Base-by-base conservation (phyloP, 2,797 vertebrate genomes). In the Gadopsis marmoratus region DNA sequence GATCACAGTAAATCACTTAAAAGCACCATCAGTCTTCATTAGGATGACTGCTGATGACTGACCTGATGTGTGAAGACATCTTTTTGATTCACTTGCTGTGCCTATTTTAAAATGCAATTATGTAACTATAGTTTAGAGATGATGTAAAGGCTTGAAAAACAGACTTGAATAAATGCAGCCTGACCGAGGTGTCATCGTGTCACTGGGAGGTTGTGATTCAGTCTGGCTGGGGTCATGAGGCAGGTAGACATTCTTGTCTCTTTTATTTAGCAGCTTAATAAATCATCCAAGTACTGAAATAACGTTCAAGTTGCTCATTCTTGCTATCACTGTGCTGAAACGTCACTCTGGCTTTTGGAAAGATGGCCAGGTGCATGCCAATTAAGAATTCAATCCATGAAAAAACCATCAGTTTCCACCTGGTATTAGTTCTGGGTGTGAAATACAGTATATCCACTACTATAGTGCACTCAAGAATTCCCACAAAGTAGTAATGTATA, bases 71-170 rank as follows among this genome's bases (percentile, higher is more conserved):
- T 29, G 71, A 59, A 74, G 66, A 66, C 50, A 59, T 64, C 67
- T 45, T 54, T 78, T 51, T 41, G 19, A 84, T 76, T 76, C 9
- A 43, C 64, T 67, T 66, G 33, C 60, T 84, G 74, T 26, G 53
- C 29, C 43, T 78, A 13, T 71, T 81, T 67, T 62, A 31, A 86
- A 79, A 78, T 60, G 6, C 54, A 56, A 74, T 86, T 87, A 87
- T 83, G 79, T 64, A 88, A 85, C 64, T 26, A 21, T 48, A 71
- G 79, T 76, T 85, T 56, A 35, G 70, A 70, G 81, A 84, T 74
- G 88, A 89, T 82, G 74, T 71, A 83, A 86, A 76, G 41, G 73
- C 78, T 69, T 74, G 83, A 86, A 85, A 82, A 84, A 65, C 60
- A 47, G 63, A 60, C 26, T 35, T 53, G 37, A 61, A 61, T 1